Evolutionary conservation across 2,113 vertebrate genomes (phyloP), one percentile per base, ranked within the genome.

Genomic region (Telmatochromis sp.): DNA sequence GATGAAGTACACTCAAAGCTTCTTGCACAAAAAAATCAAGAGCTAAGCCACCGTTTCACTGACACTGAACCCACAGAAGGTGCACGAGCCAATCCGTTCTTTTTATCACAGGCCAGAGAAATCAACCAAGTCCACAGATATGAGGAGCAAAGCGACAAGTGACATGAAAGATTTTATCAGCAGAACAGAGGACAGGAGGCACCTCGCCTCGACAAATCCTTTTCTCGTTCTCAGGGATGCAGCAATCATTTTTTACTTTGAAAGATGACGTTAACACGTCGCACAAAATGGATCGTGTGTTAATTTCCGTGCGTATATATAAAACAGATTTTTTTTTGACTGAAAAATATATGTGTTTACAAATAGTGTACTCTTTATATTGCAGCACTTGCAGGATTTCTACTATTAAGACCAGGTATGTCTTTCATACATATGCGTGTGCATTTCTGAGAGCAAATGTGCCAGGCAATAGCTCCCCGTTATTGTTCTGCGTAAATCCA

Each of bases 121-220:
- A 86, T 90, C 68, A 58, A 87, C 79, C 15, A 49, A 65, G 81
- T 51, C 84, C 70, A 80, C 83, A 92, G 94, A 94, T 94, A 93
- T 63, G 93, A 89, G 89, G 58, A 88, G 88, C 89, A 84, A 65
- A 87, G 89, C 83, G 70, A 70, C 89, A 88, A 93, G 91, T 88
- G 86, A 93, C 89, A 90, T 87, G 73, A 65, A 55, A 94, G 93
- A 94, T 94, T 57, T 65, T 94, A 95, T 94, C 92, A 80, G 89
- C 57, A 13, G 63, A 89, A 90, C 81, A 28, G 78, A 85, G 83
- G 82, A 89, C 89, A 70, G 83, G 80, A 86, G 79, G 83, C 28
- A 23, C 19, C 13, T 35, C 35, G 80, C 84, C 83, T 90, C 82
- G 23, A 80, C 86, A 89, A 87, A 92, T 92, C 91, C 83, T 53